A percentile compares a stretch with the other conserved stretches of the same genome.
phyloP scores from a whole-genome alignment of 2,888 invertebrate genomes.

The Phyllotreta cruciferae region DNA sequence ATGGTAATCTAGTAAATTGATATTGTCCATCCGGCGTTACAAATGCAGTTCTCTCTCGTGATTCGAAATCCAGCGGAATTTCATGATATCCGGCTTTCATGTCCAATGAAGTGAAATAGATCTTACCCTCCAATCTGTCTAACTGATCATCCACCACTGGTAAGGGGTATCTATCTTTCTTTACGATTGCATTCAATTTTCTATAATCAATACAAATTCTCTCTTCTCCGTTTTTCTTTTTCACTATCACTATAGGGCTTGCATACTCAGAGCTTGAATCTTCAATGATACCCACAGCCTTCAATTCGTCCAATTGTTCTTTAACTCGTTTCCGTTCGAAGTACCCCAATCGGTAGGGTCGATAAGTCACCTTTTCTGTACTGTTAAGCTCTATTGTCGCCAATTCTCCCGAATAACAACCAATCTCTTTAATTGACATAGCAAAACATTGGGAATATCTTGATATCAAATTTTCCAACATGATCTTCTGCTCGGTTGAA shows the following conservation, averaged over 20 bases:
- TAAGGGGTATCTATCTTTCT: constrained; percentile 49
- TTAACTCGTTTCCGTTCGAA: neutral
- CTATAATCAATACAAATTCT: constrained; percentile 48
- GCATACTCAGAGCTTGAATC: neutral
- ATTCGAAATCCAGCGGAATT: constrained; percentile 44
- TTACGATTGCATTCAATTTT: constrained; percentile 47
- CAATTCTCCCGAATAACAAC: neutral
- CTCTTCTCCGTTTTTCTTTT: constrained; percentile 41
- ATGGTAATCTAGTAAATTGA: constrained; percentile 44
- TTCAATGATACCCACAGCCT: neutral
- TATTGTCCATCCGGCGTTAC: constrained; percentile 50
- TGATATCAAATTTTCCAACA: too few species aligned
- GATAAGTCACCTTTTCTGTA: neutral
- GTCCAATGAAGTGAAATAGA: constrained; percentile 49
- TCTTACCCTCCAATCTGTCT: constrained; percentile 42
- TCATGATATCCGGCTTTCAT: constrained; percentile 49
- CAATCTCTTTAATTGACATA: neutral
- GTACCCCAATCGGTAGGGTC: neutral
- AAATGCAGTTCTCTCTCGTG: constrained; percentile 49
- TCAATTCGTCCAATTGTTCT: neutral
- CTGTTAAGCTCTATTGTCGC: neutral
- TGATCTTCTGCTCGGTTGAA: too few species aligned
- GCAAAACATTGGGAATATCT: too few species aligned
- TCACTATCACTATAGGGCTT: constrained; percentile 34
- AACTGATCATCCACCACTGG: constrained; percentile 51